Evolutionary conservation across 2,113 vertebrate species (phyloP).

Genomic region (Lepisosteus oculatus): DNA sequence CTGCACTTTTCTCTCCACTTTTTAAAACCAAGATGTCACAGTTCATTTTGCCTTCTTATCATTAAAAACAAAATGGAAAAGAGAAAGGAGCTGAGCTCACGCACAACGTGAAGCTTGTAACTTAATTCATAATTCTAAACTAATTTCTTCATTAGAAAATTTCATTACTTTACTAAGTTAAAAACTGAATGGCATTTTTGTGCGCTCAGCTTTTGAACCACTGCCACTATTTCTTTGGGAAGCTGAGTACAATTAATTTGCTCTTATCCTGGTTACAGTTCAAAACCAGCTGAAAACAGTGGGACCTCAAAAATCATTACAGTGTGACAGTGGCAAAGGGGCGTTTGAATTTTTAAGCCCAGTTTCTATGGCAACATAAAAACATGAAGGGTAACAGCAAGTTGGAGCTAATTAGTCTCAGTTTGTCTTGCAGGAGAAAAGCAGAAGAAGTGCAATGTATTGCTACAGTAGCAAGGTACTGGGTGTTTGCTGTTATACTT

Average conservation of each 20-base stretch:
- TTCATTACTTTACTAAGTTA: constrained; percentile 45
- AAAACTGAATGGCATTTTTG: constrained; percentile 25
- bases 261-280: constrained; percentile 11
- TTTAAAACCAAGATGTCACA: background rate
- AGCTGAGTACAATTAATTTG: constrained; percentile 3
- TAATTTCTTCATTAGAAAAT: constrained; percentile 54
- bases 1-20: background rate
- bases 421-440: no score
- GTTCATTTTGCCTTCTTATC: constrained; percentile 26
- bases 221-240: constrained; percentile 7
- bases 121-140: constrained; percentile 50
- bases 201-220: constrained; percentile 22
- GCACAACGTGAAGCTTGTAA: constrained; percentile 36
- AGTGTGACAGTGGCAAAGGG: background rate
- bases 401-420: no score
- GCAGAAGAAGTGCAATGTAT: no score
- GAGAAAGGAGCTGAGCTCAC: constrained; percentile 14
- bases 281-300: constrained; percentile 3
- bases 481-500: no score
- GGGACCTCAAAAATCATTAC: constrained; percentile 2
- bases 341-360: no score
- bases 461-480: no score
- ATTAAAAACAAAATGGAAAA: constrained; percentile 23
- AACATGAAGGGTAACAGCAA: no score
- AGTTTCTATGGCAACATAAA: no score